Base-by-base conservation (phyloP, 1,140 invertebrate species). In the Zaprionus davidi region DNA sequence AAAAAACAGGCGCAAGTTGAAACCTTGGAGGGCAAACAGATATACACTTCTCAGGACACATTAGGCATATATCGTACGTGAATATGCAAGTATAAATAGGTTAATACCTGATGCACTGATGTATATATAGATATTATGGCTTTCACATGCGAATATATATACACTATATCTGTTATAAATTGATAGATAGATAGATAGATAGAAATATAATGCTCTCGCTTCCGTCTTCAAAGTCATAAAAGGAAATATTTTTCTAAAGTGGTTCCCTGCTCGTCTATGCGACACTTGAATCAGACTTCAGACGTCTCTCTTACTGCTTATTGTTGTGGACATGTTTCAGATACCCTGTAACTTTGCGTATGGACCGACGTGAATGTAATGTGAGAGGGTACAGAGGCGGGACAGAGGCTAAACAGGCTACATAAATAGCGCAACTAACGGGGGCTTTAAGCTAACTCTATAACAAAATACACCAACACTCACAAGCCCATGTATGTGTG, bases 1-100 rank as follows among this genome's bases (percentile, higher is more conserved):
- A 74, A 88, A 87, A 87, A 84, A 88, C 75, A 88, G 84, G 84
- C 85, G 84, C 78, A 81, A 81, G 85, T 84, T 88, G 84, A 88
- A 88, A 88, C 84, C 84, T 88, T 88, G 85, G 84, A 87, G 84
- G 84, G 84, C 78, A 81, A 82, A 84, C 81, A 84, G 82, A 82
- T 86, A 62, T 73, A 83, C 66, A 79, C 71, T 69, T 71, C 46
- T 62, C 55, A 65, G 72, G 67, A 72, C 55, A 67, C 49, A 74
- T 28, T 71, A 31, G 63, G 31, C 34, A 75, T 46, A 36, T 56
- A 36, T 24, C 12, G 38, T n/a, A n/a, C 17, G 44, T 36, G 31
- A 22, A 6, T 22, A n/a, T 51, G 44, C 17, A 11, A 22, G 34
- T 34, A 38, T 55, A 55, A 53, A 65, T 71, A 31, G 36, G 38